phyloP scores from a whole-genome alignment of 2,888 invertebrate species.

The Crepidodera aurea region DNA sequence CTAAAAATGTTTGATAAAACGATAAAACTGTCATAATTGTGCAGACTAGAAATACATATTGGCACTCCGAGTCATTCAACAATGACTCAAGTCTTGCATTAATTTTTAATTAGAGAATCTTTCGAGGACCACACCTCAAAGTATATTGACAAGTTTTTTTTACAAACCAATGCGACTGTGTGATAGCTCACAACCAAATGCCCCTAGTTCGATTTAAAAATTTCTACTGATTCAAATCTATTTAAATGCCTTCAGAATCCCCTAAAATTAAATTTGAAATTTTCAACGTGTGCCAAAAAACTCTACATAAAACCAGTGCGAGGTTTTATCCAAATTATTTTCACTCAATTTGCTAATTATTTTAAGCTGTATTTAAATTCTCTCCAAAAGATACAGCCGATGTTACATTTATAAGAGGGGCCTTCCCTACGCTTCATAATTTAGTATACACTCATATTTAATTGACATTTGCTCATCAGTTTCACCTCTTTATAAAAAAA shows the following conservation, averaged over 20 bases:
- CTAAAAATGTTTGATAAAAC: neutral
- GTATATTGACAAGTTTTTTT: constrained; percentile 7
- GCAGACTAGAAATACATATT: constrained; percentile 58
- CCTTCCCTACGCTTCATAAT: constrained; percentile 28
- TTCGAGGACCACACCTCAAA: constrained; percentile 31
- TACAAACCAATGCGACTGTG: constrained; percentile 11
- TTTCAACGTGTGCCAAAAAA: no score
- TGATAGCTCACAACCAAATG: constrained; percentile 1
- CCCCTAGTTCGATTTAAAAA: neutral
- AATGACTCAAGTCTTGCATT: constrained; percentile 48
- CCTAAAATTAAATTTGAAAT: neutral
- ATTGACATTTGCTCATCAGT: constrained; percentile 9
- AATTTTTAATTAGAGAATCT: constrained; percentile 40
- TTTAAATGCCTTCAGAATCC: neutral
- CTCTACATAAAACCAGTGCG: no score
- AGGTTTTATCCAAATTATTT: no score
- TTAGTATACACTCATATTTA: constrained; percentile 33
- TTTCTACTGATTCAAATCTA: neutral
- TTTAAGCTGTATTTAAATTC: no score
- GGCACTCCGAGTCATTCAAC: constrained; percentile 52
- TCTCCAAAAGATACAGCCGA: no score
- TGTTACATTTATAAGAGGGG: no score
- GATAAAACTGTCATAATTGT: constrained; percentile 38
- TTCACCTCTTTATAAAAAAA: constrained; percentile 8
- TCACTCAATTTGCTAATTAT: no score